Percentiles rank a stretch among this genome's conserved stretches.
Evolutionary conservation across 1,140 invertebrate genomes (phyloP).

Genomic region (Ooceraea biroi): DNA sequence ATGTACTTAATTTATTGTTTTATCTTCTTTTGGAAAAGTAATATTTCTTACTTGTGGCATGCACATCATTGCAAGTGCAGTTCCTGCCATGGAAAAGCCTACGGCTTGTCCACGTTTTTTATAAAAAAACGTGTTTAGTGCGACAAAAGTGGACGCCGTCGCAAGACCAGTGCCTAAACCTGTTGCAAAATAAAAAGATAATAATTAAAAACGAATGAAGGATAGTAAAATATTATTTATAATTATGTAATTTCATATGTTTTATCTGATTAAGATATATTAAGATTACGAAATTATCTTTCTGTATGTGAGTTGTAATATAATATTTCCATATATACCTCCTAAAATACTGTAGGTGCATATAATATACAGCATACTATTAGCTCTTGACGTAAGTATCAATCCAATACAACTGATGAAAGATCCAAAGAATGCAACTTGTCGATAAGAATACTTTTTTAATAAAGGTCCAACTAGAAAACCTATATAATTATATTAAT

Average conservation of each 20-base stretch:
- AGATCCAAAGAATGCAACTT: constrained; percentile 90
- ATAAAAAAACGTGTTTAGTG: constrained; percentile 91
- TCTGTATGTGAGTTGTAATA: not conserved
- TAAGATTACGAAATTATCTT: not conserved
- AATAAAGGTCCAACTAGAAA: constrained; percentile 91
- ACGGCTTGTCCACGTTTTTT: constrained; percentile 92
- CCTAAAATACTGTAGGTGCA: constrained; percentile 92
- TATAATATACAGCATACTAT: constrained; percentile 90
- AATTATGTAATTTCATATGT: not conserved
- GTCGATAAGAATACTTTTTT: constrained; percentile 91
- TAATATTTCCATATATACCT: constrained; percentile 84
- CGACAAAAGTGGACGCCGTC: constrained; percentile 90
- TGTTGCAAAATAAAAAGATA: constrained; percentile 75
- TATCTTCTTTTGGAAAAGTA: not conserved
- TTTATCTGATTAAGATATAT: not conserved
- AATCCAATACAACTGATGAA: constrained; percentile 89
- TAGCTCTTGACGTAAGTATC: constrained; percentile 89
- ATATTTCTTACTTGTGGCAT: constrained; percentile 88
- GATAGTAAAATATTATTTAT: not conserved
- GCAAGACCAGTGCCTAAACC: constrained; percentile 91
- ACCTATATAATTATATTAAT: constrained; percentile 80
- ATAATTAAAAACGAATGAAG: not conserved
- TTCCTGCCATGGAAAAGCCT: constrained; percentile 91
- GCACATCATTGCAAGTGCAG: constrained; percentile 91
- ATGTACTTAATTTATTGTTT: too few relatives aligned